A percentile compares a stretch with the other conserved stretches of the same genome.
Evolutionary conservation across 2,888 invertebrate species (phyloP).

Genomic region (Melanotus villosus): DNA sequence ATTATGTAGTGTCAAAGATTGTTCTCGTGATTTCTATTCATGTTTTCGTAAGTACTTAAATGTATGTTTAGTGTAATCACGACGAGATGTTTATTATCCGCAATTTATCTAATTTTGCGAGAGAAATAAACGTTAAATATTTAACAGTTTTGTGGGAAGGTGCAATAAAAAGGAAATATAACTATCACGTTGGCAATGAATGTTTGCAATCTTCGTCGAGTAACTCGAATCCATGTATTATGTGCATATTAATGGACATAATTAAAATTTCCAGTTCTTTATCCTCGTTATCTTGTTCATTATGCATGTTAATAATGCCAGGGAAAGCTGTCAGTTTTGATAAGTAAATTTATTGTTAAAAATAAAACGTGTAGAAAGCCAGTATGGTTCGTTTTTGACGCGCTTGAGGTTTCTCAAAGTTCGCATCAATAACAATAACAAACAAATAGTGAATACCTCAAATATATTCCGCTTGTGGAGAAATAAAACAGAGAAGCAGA

Average conservation of each 20-base stretch:
- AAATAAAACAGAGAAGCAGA: not conserved
- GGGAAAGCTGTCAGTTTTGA: slow-evolving; percentile 23
- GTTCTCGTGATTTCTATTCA: too few relatives aligned
- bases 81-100: too few relatives aligned
- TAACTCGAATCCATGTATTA: slow-evolving; percentile 4
- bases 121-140: too few relatives aligned
- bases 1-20: too few relatives aligned
- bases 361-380: slow-evolving; percentile 5
- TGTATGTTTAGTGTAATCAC: too few relatives aligned
- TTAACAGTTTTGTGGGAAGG: not conserved
- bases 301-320: slow-evolving; percentile 25
- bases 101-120: too few relatives aligned
- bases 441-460: too few relatives aligned
- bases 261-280: slow-evolving; percentile 30
- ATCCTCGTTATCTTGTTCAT: slow-evolving; percentile 23
- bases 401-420: not conserved
- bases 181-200: slow-evolving; percentile 3
- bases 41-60: too few relatives aligned
- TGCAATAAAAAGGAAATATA: not conserved
- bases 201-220: not conserved
- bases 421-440: not conserved
- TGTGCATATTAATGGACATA: slow-evolving; percentile 12
- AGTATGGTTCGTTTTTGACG: not conserved
- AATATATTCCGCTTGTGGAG: not conserved
- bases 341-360: slow-evolving; percentile 1